Evolutionary conservation across 2,797 vertebrate genomes (phyloP), one percentile per base, ranked within the genome.

Genomic region (Arnoldichthys spilopterus): DNA sequence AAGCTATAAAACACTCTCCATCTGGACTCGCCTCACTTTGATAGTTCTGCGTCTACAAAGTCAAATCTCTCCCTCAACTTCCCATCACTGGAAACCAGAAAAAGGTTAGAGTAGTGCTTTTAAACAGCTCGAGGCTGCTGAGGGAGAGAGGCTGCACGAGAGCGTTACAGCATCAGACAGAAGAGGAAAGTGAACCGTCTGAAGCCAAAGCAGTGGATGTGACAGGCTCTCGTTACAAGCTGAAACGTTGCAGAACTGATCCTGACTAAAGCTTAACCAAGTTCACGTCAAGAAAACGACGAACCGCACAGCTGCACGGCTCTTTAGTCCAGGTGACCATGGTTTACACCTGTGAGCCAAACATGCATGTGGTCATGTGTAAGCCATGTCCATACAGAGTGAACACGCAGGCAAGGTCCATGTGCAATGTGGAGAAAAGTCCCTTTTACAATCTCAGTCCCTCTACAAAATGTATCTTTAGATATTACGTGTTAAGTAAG

Each of bases 341-440:
- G 68, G 69, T 72, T 81, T 83, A 54, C 72, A 74, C 64, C 47
- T 24, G 80, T 47, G 28, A 76, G 56, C 76, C 64, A 77, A 75
- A 77, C 83, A 85, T 82, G 78, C 73, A 51, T 75, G 82, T 68
- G 74, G 59, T 78, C 61, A 68, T 32, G 67, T 58, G 64, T 40
- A 82, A 75, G 47, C 74, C 76, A 28, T 26, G 58, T 79, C 43
- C 79, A 74, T 58, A 51, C 15, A 58, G 72, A 72, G 74, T 26
- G 56, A 8, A n/a, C 49, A 32, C 67, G 76, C 79, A 83, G 79
- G 62, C 26, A 83, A 85, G 82, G 76, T 79, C 76, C 81, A 77
- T 64, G 77, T 69, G 72, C 76, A 59, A 7, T 26, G 6, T 2
- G 24, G 54, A 58, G 40, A 61, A 45, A 58, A 11, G 56, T 54